Percentiles rank a stretch among this genome's conserved stretches.
phyloP scores from a whole-genome alignment of 2,797 vertebrate species.

The Sebastes matsubarae region DNA sequence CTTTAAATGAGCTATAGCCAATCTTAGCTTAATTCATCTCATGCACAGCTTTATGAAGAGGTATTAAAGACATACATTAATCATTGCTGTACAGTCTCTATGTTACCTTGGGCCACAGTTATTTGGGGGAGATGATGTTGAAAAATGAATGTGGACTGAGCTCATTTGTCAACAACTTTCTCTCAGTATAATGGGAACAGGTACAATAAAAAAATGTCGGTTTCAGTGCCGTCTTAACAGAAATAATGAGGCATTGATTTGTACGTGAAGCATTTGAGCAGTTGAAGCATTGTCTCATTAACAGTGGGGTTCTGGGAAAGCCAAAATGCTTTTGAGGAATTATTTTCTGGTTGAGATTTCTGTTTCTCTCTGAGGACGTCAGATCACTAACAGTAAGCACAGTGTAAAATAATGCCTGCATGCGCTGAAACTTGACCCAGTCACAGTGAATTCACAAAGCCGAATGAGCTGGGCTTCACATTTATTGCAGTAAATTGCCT shows the following conservation, averaged over 20 bases:
- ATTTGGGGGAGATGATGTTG: conserved; percentile 9
- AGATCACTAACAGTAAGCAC: conserved; percentile 26
- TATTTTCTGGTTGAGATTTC: conserved; percentile 30
- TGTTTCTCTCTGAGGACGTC: conserved; percentile 16
- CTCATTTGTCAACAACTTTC: conserved; percentile 45
- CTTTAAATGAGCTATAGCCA: conserved; percentile 35
- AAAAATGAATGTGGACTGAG: conserved; percentile 25
- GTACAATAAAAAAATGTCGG: background rate
- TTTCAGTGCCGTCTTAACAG: conserved; percentile 6
- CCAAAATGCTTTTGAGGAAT: conserved; percentile 24
- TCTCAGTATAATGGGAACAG: background rate
- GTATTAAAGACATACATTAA: conserved; percentile 42
- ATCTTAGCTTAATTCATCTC: conserved; percentile 28
- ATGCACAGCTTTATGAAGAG: conserved; percentile 13
- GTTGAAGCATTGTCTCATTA: conserved; percentile 37
- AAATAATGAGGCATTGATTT: conserved; percentile 37
- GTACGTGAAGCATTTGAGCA: conserved; percentile 7
- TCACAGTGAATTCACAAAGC: background rate
- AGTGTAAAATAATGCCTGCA: background rate
- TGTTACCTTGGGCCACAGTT: conserved; percentile 18
- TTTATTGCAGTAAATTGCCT: background rate
- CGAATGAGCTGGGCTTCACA: background rate
- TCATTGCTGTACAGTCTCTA: conserved; percentile 18
- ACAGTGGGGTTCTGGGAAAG: conserved; percentile 32
- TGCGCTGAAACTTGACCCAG: background rate